Evolutionary conservation across 1,140 invertebrate genomes (phyloP), one percentile per base, ranked within the genome.

Genomic region (Tetramorium simillimum): DNA sequence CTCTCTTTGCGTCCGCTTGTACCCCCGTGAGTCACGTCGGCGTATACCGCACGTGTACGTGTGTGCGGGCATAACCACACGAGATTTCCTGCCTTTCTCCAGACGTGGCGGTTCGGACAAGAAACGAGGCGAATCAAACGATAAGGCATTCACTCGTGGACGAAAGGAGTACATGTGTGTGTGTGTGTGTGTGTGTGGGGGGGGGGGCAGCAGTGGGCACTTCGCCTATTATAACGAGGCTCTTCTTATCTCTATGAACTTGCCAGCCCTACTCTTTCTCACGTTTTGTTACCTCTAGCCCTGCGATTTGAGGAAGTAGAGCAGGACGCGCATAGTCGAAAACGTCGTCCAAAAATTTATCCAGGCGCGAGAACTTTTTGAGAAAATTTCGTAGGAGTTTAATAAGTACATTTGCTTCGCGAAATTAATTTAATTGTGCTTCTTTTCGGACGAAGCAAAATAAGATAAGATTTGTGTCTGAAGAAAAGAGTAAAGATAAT

Each of bases 31-130:
- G 75, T 86, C 56, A 77, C 75, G 53, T 28, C 21, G 51, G 77
- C 58, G 37, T 67, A 70, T 49, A 46, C 70, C 70, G 76, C 40
- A 37, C 40, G 56, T 75, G 72, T 43, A 58, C 63, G 51, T 76
- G 82, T 77, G 67, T 72, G 72, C 63, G 56, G n/a, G 69, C 77
- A 80, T 80, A 89, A 90, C 70, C 86, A 62, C 88, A 84, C 76
- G 88, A 91, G 89, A 93, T 94, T 94, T 94, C 92, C 91, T 94
- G 90, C 90, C 93, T 94, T 94, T 94, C 93, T 94, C 92, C 88
- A 72, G 78, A 90, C 89, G 82, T 80, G 89, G 88, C 87, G 70
- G 58, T 86, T 87, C 72, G 88, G 87, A 85, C 88, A 92, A 93
- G 86, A 92, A 93, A 93, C 91, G 92, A 92, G 91, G 91, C 90